phyloP scores from a whole-genome alignment of 2,113 vertebrate genomes.

The Oreotrochilus melanogaster region DNA sequence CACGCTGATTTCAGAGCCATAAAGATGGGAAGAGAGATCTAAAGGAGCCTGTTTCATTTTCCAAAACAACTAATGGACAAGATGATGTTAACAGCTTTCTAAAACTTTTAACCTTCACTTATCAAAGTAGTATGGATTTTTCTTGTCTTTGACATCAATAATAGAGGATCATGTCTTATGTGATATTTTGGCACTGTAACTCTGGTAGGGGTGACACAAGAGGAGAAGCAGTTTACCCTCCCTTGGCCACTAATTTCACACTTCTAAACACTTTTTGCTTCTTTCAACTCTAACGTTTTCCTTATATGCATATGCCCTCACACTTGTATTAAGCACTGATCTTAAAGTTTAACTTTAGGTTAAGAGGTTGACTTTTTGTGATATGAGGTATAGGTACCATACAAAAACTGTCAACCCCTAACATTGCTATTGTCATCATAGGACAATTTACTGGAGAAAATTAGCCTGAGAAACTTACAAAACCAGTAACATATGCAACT shows the following conservation, averaged over 20 bases:
- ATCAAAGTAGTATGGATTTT: neutral
- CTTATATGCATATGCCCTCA: neutral
- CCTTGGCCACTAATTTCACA: neutral
- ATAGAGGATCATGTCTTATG: neutral
- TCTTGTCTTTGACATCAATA: neutral
- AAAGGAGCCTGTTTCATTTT: slow-evolving; percentile 28
- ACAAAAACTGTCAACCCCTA: neutral
- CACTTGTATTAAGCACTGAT: neutral
- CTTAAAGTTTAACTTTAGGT: neutral
- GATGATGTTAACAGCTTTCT: neutral
- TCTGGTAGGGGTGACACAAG: neutral
- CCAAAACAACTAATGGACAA: slow-evolving; percentile 1
- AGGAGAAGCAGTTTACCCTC: neutral
- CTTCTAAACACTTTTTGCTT: neutral
- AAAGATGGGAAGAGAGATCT: neutral
- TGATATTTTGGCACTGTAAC: neutral
- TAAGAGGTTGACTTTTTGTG: neutral
- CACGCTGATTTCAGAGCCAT: neutral
- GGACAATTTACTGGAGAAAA: neutral
- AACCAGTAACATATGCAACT: neutral
- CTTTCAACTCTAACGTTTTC: neutral
- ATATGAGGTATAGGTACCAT: no score
- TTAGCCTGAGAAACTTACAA: neutral
- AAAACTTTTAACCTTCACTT: neutral
- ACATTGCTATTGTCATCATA: neutral